phyloP scores from a whole-genome alignment of 92 coral and sea anemone species.

The Phenganax stokvisi region DNA sequence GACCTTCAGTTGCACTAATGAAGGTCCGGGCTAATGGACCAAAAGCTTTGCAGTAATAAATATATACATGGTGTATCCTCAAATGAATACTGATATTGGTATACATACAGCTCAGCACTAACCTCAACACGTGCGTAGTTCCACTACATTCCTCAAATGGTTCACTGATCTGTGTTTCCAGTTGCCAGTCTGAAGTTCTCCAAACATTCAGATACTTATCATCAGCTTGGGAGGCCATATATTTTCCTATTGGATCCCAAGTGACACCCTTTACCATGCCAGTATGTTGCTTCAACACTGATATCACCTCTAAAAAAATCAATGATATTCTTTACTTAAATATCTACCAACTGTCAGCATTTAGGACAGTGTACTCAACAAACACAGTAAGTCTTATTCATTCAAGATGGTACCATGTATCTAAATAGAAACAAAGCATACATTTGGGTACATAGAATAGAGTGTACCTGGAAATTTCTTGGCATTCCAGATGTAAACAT shows the following conservation, averaged over 20 bases:
- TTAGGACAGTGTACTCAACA: too few relatives aligned
- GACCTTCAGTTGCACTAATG: too few relatives aligned
- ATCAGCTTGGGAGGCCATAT: conserved; percentile 90
- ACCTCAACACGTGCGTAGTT: conserved; percentile 82
- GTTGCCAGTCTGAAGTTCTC: conserved; percentile 98
- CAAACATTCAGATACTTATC: conserved; percentile 79
- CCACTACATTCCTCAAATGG: conserved; percentile 95
- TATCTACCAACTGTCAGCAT: too few relatives aligned
- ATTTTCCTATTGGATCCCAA: conserved; percentile 98
- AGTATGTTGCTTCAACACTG: conserved; percentile 71
- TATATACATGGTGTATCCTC: too few relatives aligned
- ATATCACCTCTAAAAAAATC: conserved; percentile 57
- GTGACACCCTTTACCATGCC: conserved; percentile 97
- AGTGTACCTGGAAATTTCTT: conserved; percentile 83
- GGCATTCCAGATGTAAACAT: conserved; percentile 84
- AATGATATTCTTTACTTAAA: background rate
- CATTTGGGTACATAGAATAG: too few relatives aligned
- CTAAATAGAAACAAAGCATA: too few relatives aligned
- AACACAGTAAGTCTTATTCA: too few relatives aligned
- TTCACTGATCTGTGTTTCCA: conserved; percentile 68
- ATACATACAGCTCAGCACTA: background rate
- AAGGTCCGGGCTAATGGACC: too few relatives aligned
- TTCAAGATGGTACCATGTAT: too few relatives aligned
- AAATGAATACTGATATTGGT: too few relatives aligned
- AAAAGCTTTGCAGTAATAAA: too few relatives aligned